Evolutionary conservation across 2,113 vertebrate genomes (phyloP), one percentile per base, ranked within the genome.

Genomic region (Syrrhaptes paradoxus): DNA sequence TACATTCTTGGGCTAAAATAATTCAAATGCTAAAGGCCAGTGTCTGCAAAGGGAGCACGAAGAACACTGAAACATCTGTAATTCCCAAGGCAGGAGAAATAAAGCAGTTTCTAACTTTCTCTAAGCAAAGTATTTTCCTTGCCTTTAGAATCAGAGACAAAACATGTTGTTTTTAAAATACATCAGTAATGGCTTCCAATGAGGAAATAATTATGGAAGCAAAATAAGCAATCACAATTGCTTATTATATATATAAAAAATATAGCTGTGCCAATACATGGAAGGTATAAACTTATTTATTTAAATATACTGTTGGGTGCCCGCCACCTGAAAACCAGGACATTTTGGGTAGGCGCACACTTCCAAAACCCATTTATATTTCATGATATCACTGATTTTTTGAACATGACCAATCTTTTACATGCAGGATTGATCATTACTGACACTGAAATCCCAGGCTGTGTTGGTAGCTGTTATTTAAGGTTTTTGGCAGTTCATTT

Each of bases 151-250:
- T 73, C 48, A 71, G 16, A 0, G 1, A 83, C 82, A 93, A 97
- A 94, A 26, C 10, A 93, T 91, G 91, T 78, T 84, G n/a, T 93
- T 92, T 79, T 90, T 70, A 80, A 90, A 92, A 93, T 92, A 72
- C 25, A 48, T 52, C 41, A 46, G 14, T 90, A 80, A 67, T 78
- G 68, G 26, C 74, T 89, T 84, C n/a, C 68, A 96, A 83, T 82
- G 91, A 65, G 55, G 59, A 94, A 85, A 85, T 75, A 48, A 92
- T 72, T 72, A 34, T 83, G 81, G 84, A 85, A 82, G 43, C 22
- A 82, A 86, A 87, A 76, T 51, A 95, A 92, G 48, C 36, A 85
- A 95, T 72, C 31, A 61, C 36, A 81, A 76, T 67, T 67, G 9
- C 73, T 93, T 81, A 41, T 41, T 41, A 41, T 41, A 13, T 41